A percentile compares a stretch with the other conserved stretches of the same genome.
Conservation (phyloP, 1,140 invertebrate genomes). For the Megalopta genalis region DNA sequence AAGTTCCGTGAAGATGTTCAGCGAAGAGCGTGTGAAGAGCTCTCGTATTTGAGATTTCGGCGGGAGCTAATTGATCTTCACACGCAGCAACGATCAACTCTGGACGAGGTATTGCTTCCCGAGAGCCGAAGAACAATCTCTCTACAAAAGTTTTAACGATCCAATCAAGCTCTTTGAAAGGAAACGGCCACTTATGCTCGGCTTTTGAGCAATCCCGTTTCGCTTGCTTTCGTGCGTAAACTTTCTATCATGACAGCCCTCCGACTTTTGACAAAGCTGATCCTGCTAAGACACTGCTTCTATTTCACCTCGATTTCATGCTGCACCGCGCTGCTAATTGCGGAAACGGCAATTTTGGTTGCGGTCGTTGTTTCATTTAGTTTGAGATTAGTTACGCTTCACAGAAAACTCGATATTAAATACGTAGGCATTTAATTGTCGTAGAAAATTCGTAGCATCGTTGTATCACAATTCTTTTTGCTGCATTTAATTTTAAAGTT, state of each 20-base stretch:
- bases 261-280: background rate
- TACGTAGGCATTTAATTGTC: too few relatives aligned
- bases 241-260: background rate
- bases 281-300: background rate
- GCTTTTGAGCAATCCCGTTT: conserved; percentile 15
- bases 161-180: background rate
- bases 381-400: too few relatives aligned
- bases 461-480: too few relatives aligned
- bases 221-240: conserved; percentile 23
- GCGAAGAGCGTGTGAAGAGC: background rate
- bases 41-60: background rate
- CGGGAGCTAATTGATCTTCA: background rate
- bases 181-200: background rate
- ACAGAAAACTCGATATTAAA: too few relatives aligned
- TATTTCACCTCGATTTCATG: too few relatives aligned
- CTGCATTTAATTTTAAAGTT: too few relatives aligned
- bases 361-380: too few relatives aligned
- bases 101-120: background rate
- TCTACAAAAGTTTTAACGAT: background rate
- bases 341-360: too few relatives aligned
- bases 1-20: background rate
- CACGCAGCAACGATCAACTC: background rate
- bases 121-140: background rate
- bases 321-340: too few relatives aligned
- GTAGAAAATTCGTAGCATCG: too few relatives aligned